These are phyloP conservation scores for Lasaia peninsularis DNA, from an alignment of 1,140 invertebrate genomes.

Conservation along the genomic window DNA sequence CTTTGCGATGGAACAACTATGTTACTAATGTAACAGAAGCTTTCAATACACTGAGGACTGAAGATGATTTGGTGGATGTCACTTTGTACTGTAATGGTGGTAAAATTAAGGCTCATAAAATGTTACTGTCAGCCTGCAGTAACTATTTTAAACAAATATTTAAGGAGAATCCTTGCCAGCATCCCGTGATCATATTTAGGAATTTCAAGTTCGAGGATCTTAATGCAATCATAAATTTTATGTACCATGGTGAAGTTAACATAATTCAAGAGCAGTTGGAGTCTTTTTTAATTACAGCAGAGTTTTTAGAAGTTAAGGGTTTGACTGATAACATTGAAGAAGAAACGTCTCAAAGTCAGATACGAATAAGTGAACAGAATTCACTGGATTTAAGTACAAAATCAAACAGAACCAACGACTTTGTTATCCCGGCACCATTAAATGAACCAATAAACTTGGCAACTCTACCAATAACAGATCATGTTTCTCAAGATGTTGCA, in stretches of 20 bases:
- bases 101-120: conserved; percentile 89
- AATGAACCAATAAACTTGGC: conserved; percentile 70
- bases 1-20: conserved; percentile 73
- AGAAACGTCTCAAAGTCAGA: conserved; percentile 53
- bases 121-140: conserved; percentile 90
- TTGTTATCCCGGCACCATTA: conserved; percentile 37
- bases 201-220: conserved; percentile 90
- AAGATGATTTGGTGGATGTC: conserved; percentile 91
- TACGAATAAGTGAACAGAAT: conserved; percentile 53
- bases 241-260: conserved; percentile 94
- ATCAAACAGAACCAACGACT: conserved; percentile 47
- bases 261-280: conserved; percentile 92
- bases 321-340: conserved; percentile 81
- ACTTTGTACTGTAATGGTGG: conserved; percentile 90
- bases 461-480: conserved; percentile 46
- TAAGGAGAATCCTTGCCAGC: conserved; percentile 90
- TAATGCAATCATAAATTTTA: conserved; percentile 89
- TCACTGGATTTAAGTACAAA: conserved; percentile 66
- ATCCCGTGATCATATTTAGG: conserved; percentile 91
- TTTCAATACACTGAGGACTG: conserved; percentile 85
- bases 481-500: conserved; percentile 45
- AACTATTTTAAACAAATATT: conserved; percentile 90
- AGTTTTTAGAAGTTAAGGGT: conserved; percentile 92
- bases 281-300: conserved; percentile 91
- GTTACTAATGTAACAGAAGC: conserved; percentile 77